Percentiles rank a stretch among this genome's conserved stretches.
phyloP scores from a whole-genome alignment of 2,888 invertebrate genomes.

The Furcula furcula region DNA sequence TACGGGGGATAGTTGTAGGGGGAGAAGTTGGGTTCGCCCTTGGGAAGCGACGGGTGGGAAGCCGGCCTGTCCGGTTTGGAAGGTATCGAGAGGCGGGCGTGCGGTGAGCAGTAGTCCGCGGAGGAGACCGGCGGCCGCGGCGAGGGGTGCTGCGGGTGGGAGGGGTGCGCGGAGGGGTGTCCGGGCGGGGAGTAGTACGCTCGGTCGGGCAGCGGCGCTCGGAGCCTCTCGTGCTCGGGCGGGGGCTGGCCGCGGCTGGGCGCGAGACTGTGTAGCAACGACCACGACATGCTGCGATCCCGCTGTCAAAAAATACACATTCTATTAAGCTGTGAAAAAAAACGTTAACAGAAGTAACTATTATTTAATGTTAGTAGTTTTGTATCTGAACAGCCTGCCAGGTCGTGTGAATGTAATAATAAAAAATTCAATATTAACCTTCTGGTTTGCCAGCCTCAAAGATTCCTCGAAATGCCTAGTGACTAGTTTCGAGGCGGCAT shows the following conservation, averaged over 20 bases:
- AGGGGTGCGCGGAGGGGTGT: slow-evolving; percentile 28
- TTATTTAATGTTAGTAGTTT: too few relatives aligned
- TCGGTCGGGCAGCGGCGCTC: slow-evolving; percentile 46
- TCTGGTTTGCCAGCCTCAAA: slow-evolving; percentile 88
- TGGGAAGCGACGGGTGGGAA: slow-evolving; percentile 66
- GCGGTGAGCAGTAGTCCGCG: slow-evolving; percentile 49
- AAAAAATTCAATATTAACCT: slow-evolving; percentile 84
- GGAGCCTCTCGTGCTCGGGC: slow-evolving; percentile 43
- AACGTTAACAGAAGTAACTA: too few relatives aligned
- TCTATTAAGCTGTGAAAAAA: too few relatives aligned
- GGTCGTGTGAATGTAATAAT: too few relatives aligned
- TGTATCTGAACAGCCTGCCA: too few relatives aligned
- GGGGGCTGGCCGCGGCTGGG: slow-evolving; percentile 56
- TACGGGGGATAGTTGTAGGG: slow-evolving; percentile 85
- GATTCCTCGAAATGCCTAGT: slow-evolving; percentile 96
- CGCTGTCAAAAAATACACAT: slow-evolving; percentile 52
- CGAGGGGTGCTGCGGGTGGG: slow-evolving; percentile 34
- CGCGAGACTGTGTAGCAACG: slow-evolving; percentile 77
- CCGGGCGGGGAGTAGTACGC: slow-evolving; percentile 38
- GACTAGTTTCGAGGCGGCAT: slow-evolving; percentile 90
- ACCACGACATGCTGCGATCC: slow-evolving; percentile 78
- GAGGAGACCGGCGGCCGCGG: slow-evolving; percentile 47
- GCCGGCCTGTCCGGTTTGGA: slow-evolving; percentile 62
- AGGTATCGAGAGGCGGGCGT: slow-evolving; percentile 51
- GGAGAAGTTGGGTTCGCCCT: slow-evolving; percentile 86